phyloP scores from a whole-genome alignment of 2,113 vertebrate species.

The Drymodes brunneopygia region DNA sequence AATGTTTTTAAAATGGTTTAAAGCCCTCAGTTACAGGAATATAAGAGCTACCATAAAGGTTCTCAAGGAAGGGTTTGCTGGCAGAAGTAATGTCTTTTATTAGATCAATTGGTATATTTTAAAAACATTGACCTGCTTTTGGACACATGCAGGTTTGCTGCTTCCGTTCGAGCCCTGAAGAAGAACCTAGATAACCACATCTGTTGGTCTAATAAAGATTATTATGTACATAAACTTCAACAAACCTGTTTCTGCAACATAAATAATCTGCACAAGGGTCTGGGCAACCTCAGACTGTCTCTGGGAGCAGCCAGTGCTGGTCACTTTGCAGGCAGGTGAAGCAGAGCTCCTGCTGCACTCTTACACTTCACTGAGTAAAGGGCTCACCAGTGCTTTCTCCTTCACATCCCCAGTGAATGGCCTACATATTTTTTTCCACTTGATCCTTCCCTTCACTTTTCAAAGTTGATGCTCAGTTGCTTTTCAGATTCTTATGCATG shows the following conservation, averaged over 20 bases:
- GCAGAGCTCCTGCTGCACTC: neutral
- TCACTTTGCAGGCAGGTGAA: neutral
- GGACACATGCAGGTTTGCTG: neutral
- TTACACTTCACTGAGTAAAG: neutral
- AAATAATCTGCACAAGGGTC: neutral
- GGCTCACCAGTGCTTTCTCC: neutral
- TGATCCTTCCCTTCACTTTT: neutral
- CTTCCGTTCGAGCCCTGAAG: conserved; percentile 34
- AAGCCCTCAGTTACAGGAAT: conserved; percentile 12
- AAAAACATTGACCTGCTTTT: conserved; percentile 5
- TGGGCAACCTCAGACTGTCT: neutral
- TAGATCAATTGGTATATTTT: conserved; percentile 20
- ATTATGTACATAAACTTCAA: conserved; percentile 6
- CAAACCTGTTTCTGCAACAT: conserved; percentile 9
- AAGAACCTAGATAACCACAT: conserved; percentile 2
- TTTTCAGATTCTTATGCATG: neutral
- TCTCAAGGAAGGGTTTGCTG: conserved; percentile 19
- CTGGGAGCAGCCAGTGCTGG: neutral
- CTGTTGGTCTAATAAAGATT: conserved; percentile 4
- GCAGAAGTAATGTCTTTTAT: conserved; percentile 43
- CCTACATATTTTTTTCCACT: neutral
- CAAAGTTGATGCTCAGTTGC: neutral
- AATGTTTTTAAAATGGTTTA: conserved; percentile 32
- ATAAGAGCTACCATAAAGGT: conserved; percentile 3
- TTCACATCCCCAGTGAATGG: neutral